Evolutionary conservation across 2,113 vertebrate genomes (phyloP).

Genomic region (Lota lota): DNA sequence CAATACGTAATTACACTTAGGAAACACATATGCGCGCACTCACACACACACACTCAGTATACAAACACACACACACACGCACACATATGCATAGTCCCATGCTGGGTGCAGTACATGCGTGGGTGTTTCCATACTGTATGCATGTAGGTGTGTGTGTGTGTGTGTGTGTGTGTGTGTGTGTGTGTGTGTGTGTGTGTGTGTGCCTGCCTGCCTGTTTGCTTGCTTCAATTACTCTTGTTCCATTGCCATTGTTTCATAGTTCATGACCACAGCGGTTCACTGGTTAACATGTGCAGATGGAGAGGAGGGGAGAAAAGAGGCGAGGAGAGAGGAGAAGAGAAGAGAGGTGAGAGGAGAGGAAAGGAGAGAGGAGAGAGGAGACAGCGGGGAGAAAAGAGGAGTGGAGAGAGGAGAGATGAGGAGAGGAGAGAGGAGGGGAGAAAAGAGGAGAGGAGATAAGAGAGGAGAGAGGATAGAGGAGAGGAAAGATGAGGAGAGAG

Average conservation of each 20-base stretch:
- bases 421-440: not conserved
- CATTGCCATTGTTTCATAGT: too few relatives aligned
- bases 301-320: too few relatives aligned
- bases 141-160: not conserved
- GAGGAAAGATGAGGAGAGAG: not conserved
- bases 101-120: not conserved
- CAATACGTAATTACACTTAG: too few relatives aligned
- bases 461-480: not conserved
- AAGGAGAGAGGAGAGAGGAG: too few relatives aligned
- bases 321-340: too few relatives aligned
- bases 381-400: too few relatives aligned
- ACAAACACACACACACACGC: too few relatives aligned
- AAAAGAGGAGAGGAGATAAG: not conserved
- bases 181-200: slow-evolving; percentile 2
- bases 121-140: not conserved
- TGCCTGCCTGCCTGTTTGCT: slow-evolving; percentile 5
- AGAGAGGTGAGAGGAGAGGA: not conserved
- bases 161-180: not conserved
- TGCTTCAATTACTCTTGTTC: not conserved
- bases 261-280: too few relatives aligned
- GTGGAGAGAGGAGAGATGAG: not conserved
- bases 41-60: too few relatives aligned
- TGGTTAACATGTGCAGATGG: too few relatives aligned
- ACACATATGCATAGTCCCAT: too few relatives aligned
- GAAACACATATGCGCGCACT: too few relatives aligned